These are phyloP conservation scores for Cygnus atratus DNA, from an alignment of 2,113 vertebrate species.

Conservation along the genomic window DNA sequence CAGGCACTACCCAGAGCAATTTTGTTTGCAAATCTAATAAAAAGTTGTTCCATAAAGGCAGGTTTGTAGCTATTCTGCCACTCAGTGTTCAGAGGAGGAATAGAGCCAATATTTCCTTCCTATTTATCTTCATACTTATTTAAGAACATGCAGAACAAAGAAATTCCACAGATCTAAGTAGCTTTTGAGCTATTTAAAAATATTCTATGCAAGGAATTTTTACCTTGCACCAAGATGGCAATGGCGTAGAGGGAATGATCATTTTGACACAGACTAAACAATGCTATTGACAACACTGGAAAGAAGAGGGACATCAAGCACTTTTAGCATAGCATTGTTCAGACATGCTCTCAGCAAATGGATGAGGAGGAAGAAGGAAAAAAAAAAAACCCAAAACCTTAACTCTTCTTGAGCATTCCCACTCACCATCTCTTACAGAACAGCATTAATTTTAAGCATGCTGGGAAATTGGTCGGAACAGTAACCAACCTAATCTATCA, in stretches of 20 bases:
- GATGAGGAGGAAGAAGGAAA: neutral
- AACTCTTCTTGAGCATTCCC: neutral
- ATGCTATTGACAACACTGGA: neutral
- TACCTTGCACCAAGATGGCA: neutral
- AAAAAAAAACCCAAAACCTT: neutral
- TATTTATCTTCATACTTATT: neutral
- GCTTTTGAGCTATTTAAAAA: neutral
- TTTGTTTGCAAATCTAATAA: neutral
- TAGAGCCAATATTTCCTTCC: neutral
- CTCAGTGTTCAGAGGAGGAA: slow-evolving; percentile 41
- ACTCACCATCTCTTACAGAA: neutral
- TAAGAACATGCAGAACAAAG: neutral
- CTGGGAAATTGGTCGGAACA: neutral
- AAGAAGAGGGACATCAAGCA: neutral
- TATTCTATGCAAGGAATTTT: neutral
- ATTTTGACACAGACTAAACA: neutral
- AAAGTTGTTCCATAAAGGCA: neutral
- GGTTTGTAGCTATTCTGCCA: slow-evolving; percentile 37
- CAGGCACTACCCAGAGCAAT: neutral
- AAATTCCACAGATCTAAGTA: neutral
- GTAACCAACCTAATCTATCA: neutral
- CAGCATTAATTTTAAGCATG: neutral
- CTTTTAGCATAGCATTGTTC: rapidly evolving
- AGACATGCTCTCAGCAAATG: neutral
- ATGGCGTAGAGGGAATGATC: neutral